A percentile compares a stretch with the other conserved stretches of the same genome.
phyloP scores from a whole-genome alignment of 2,113 vertebrate genomes.

The Triplophysa rosa region DNA sequence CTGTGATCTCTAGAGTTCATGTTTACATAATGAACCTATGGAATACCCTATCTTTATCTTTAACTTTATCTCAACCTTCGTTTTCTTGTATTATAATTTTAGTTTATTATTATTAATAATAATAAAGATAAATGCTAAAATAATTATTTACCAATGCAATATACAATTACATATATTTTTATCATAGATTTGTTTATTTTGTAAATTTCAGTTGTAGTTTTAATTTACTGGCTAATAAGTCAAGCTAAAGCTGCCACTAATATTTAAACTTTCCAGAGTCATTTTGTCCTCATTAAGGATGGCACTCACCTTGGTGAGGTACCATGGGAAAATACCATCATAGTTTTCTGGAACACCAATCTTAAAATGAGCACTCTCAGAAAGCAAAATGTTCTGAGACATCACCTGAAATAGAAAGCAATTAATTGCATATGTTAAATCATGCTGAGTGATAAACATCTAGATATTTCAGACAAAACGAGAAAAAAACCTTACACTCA shows the following conservation, averaged over 20 bases:
- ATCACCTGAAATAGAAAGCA: constrained; percentile 55
- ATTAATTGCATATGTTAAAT: neutral
- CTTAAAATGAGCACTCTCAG: constrained; percentile 68
- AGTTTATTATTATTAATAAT: too few relatives aligned
- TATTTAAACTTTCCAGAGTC: neutral
- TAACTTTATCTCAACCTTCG: too few relatives aligned
- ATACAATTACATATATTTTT: neutral
- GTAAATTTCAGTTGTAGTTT: too few relatives aligned
- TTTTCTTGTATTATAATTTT: too few relatives aligned
- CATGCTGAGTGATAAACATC: neutral
- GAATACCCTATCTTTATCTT: too few relatives aligned
- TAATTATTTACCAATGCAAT: too few relatives aligned
- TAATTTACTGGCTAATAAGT: neutral
- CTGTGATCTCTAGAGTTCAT: neutral
- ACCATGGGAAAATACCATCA: constrained; percentile 77
- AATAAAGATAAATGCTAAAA: too few relatives aligned
- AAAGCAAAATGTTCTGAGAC: constrained; percentile 54
- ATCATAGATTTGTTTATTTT: neutral
- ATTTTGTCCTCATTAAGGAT: neutral
- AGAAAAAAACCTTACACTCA: constrained; percentile 19
- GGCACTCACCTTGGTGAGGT: constrained; percentile 78
- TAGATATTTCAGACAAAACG: neutral
- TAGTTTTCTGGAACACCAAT: constrained; percentile 80
- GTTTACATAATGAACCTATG: neutral
- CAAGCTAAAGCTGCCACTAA: neutral